Evolutionary conservation across 2,888 invertebrate genomes (phyloP), one percentile per base, ranked within the genome.

Genomic region (Strigamia maritima): DNA sequence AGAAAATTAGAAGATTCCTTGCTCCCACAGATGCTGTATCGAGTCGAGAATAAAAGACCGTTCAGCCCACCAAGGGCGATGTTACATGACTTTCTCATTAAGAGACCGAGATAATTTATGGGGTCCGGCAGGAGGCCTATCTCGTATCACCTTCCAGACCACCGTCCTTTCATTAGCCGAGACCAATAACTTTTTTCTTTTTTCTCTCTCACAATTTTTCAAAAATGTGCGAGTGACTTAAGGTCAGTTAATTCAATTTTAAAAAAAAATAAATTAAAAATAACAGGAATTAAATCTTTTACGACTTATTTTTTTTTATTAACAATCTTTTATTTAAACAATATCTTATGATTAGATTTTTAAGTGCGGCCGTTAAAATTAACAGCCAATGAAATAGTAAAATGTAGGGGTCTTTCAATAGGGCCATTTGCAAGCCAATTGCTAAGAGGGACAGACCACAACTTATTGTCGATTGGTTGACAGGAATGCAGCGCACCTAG

Each of bases 61-160:
- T 28, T 24, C 77, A 22, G 78, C 65, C 78, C 78, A 78, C 78
- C 78, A 65, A 65, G 78, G 65, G 78, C 65, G 78, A 78, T 60
- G 31, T 26, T 65, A 60, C 65, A 78, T 35, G 78, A 40, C 78
- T 78, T 78, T 78, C 78, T 78, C 78, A 78, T 78, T 78, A 78
- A 78, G 78, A 78, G 40, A 28, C 35, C 60, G 38, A 78, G 65
- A 65, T 65, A 78, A 78, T 78, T 78, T 78, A 78, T 78, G 19
- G 65, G 65, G 31, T n/a, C 22, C 54, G 28, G 77, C 77, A 49
- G 77, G 77, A 44, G 77, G 77, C 35, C 75, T 22, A 31, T 22
- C 28, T 70, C 6, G 28, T 28, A 28, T 70, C 70, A 70, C 70
- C 70, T 70, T 26, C n/a, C 28, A 70, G 70, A 70, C 70, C 26